phyloP scores from a whole-genome alignment of 1,140 invertebrate species.

The Magallana angulata region DNA sequence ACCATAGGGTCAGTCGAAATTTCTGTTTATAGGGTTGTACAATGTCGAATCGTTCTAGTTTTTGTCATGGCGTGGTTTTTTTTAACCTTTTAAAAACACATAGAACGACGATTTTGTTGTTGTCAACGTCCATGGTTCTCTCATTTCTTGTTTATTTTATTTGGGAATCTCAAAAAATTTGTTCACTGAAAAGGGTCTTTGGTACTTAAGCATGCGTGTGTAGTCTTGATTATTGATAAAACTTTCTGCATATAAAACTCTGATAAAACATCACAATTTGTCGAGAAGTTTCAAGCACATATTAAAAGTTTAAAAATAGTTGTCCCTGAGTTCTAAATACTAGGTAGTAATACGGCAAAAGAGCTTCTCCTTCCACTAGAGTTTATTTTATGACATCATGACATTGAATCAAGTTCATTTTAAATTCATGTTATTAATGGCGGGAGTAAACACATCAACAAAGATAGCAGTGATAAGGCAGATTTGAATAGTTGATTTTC shows the following conservation, averaged over 20 bases:
- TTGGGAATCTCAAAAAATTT: too few species aligned
- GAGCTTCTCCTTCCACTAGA: background rate
- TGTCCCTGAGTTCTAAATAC: background rate
- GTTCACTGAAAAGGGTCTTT: too few species aligned
- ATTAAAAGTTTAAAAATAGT: background rate
- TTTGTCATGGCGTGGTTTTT: too few species aligned
- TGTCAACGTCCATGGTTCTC: too few species aligned
- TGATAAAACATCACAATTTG: background rate
- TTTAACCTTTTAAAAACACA: too few species aligned
- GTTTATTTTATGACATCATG: slow-evolving; percentile 30
- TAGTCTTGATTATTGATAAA: background rate
- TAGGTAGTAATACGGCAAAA: background rate
- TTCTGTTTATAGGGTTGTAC: too few species aligned
- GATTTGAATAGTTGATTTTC: slow-evolving; percentile 32
- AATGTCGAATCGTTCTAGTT: too few species aligned
- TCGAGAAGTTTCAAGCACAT: background rate
- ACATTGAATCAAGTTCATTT: slow-evolving; percentile 20
- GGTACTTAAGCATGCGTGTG: slow-evolving; percentile 4
- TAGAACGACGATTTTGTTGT: too few species aligned
- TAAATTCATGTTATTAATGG: slow-evolving; percentile 21
- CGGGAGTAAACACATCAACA: slow-evolving; percentile 8
- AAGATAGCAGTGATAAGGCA: slow-evolving; percentile 13
- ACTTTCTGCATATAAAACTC: background rate
- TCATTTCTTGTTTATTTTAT: too few species aligned
- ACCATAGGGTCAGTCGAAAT: too few species aligned